Percentiles rank a stretch among this genome's conserved stretches.
Evolutionary conservation across 2,113 vertebrate species (phyloP).

Genomic region (Nothocercus julius): DNA sequence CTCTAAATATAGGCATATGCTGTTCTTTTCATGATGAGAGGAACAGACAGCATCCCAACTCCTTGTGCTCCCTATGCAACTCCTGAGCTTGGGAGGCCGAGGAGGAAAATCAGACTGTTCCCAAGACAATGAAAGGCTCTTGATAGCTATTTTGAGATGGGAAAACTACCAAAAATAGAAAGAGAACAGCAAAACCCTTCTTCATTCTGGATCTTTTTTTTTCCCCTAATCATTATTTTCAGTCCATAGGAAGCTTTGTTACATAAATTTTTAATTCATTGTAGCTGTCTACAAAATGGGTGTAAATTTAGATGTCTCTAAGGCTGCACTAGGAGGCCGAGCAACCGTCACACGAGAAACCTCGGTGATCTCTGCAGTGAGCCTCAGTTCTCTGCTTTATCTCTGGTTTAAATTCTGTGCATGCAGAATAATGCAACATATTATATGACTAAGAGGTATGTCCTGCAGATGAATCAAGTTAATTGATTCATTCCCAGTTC

Average conservation of each 20-base stretch:
- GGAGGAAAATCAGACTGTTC: not conserved
- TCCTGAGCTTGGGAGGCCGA: not conserved
- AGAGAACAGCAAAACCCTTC: not conserved
- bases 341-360: not conserved
- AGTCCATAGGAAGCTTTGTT: not conserved
- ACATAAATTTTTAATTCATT: not conserved
- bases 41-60: not conserved
- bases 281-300: not conserved
- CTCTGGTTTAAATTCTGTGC: not conserved
- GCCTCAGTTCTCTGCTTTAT: not conserved
- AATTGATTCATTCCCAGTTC: not conserved
- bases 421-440: fast-evolving
- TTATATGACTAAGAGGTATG: fast-evolving
- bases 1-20: conserved; percentile 53
- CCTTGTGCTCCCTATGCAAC: not conserved
- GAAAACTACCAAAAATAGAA: not conserved
- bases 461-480: not conserved
- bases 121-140: not conserved
- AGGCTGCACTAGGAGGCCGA: not conserved
- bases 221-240: not conserved
- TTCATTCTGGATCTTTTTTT: not conserved
- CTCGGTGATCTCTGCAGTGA: fast-evolving
- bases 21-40: conserved; percentile 28
- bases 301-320: not conserved
- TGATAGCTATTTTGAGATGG: not conserved